Percentiles rank a stretch among this genome's conserved stretches.
Conservation (phyloP, 2,888 invertebrate genomes). For the Ormia ochracea region DNA sequence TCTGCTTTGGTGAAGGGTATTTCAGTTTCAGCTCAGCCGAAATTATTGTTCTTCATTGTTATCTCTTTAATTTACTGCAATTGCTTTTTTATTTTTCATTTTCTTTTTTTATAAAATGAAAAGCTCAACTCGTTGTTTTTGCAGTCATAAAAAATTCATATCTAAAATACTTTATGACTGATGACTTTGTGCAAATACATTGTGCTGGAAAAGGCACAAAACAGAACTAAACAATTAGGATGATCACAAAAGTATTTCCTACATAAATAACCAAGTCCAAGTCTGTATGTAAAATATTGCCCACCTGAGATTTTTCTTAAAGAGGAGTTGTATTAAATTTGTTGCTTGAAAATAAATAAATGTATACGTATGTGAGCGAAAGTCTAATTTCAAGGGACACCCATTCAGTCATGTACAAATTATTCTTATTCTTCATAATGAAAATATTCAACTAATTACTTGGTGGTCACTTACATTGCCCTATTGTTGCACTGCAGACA, state of each 20-base stretch:
- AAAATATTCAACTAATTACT: conserved; percentile 49
- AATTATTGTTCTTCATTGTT: not conserved
- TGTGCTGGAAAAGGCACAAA: not conserved
- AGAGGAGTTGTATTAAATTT: not conserved
- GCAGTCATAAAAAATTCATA: conserved; percentile 25
- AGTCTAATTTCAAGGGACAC: not conserved
- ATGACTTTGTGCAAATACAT: conserved; percentile 32
- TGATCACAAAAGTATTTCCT: not conserved
- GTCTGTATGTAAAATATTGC: too few species aligned
- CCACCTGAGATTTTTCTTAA: not conserved
- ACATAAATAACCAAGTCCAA: too few species aligned
- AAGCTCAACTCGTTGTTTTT: not conserved
- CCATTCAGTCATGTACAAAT: not conserved
- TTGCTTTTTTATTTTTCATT: conserved; percentile 9
- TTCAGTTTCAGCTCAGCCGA: not conserved
- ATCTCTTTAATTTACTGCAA: conserved; percentile 20
- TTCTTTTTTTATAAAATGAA: conserved; percentile 8
- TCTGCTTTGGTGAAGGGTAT: not conserved
- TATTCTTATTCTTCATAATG: not conserved
- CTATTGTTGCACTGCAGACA: conserved; percentile 26
- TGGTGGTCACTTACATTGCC: conserved; percentile 45
- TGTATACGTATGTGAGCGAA: too few species aligned
- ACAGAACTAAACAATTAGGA: not conserved
- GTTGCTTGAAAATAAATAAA: too few species aligned
- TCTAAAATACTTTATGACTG: conserved; percentile 44